Percentiles rank a stretch among this genome's conserved stretches.
Conservation (phyloP, 2,797 vertebrate species). For the Threskiornis aethiopicus region DNA sequence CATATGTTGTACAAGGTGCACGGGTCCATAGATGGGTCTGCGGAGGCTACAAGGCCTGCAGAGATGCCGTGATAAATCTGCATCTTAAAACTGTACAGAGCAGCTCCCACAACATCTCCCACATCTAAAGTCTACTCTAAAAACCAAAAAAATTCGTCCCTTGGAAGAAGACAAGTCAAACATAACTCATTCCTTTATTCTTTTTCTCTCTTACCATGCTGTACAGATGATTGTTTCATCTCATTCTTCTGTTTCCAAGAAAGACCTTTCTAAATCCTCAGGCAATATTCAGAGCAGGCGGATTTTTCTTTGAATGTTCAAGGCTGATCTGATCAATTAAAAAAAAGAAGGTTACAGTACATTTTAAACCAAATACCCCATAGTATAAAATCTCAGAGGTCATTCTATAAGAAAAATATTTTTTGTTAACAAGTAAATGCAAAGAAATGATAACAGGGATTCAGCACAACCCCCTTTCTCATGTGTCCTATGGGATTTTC, state of each 20-base stretch:
- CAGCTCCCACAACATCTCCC: neutral
- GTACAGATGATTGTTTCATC: slow-evolving; percentile 59
- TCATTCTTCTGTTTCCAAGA: slow-evolving; percentile 55
- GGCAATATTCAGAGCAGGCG: slow-evolving; percentile 56
- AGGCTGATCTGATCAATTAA: slow-evolving; percentile 56
- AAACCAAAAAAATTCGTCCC: neutral
- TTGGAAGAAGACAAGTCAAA: slow-evolving; percentile 57
- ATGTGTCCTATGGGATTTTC: neutral
- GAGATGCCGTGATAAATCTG: neutral
- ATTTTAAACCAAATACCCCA: slow-evolving; percentile 42
- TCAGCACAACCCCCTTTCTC: slow-evolving; percentile 32
- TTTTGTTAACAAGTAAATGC: slow-evolving; percentile 45
- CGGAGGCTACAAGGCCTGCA: neutral
- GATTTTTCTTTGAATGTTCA: slow-evolving; percentile 57
- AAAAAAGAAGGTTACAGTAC: slow-evolving; percentile 32
- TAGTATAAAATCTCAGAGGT: slow-evolving; percentile 33
- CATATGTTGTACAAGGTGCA: neutral
- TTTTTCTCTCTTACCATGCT: slow-evolving; percentile 44
- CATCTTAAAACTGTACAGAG: neutral
- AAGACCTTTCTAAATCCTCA: slow-evolving; percentile 59
- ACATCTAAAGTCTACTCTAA: neutral
- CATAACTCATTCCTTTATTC: slow-evolving; percentile 30
- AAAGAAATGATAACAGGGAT: slow-evolving; percentile 5
- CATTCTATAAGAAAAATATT: slow-evolving; percentile 42
- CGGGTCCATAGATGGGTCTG: neutral